These are phyloP conservation scores for Cottoperca gobio DNA, from an alignment of 2,797 vertebrate genomes.

Conservation along the genomic window DNA sequence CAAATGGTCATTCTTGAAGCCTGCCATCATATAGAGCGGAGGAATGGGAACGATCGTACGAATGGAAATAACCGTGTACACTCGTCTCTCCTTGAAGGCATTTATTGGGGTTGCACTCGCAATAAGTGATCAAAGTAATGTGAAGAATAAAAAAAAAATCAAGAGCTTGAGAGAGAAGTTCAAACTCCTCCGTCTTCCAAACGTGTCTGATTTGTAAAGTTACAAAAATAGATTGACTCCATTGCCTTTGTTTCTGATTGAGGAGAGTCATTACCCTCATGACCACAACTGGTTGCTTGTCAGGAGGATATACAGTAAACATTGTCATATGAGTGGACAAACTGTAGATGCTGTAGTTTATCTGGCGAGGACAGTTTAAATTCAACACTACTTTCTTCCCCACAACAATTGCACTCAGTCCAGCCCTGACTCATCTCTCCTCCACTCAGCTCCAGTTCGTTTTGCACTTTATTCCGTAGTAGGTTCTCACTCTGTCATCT, in stretches of 20 bases:
- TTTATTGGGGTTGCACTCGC: not conserved
- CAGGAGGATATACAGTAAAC: not conserved
- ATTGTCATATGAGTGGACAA: not conserved
- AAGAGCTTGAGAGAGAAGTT: not conserved
- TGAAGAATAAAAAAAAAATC: not conserved
- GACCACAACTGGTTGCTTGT: not conserved
- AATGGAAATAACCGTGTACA: not conserved
- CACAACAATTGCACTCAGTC: not conserved
- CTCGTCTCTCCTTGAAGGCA: not conserved
- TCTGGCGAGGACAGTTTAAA: not conserved
- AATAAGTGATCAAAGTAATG: not conserved
- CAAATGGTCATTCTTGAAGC: not conserved
- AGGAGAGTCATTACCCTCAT: not conserved
- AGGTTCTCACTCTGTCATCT: constrained; percentile 1
- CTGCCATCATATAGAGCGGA: not conserved
- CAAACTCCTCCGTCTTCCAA: not conserved
- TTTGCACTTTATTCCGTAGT: constrained; percentile 8
- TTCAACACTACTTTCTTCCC: not conserved
- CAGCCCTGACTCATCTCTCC: not conserved
- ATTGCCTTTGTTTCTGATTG: not conserved
- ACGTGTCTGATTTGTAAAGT: not conserved
- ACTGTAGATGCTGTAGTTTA: not conserved
- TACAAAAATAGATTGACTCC: too few relatives aligned
- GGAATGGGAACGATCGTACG: not conserved
- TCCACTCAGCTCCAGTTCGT: not conserved